Evolutionary conservation across 2,888 invertebrate species (phyloP), one percentile per base, ranked within the genome.

Genomic region (Lithophane ornitopus): DNA sequence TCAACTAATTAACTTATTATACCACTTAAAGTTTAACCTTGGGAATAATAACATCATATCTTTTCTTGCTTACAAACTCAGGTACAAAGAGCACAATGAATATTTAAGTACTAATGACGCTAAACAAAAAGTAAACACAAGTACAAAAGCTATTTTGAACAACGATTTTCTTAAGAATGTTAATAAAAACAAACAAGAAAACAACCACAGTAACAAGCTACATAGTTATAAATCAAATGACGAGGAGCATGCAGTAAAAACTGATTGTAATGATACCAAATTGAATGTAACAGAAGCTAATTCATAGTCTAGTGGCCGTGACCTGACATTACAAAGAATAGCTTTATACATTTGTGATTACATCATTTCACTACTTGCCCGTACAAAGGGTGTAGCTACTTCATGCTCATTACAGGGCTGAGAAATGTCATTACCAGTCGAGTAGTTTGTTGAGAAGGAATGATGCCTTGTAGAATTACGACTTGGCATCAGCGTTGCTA

Each of bases 241-340:
- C 78, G 82, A 84, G 65, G 73, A 72, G 74, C 78, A 76, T 78
- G 73, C 65, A 74, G 78, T 86, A 89, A 87, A 88, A 87, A 87
- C 74, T 81, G 83, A 87, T 82, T 84, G 78, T 89, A 90, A 90
- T 87, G 89, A 90, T 85, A 79, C 82, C 85, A 88, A 90, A 91
- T 90, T 89, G 90, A 90, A 89, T 87, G 80, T 86, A 85, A 85
- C 84, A 88, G 89, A 84, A 84, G 85, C 84, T 86, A 84, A 88
- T 87, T 82, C 78, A 80, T 82, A 82, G 76, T 84, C 76, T 76
- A 84, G 84, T 82, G 88, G 73, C 91, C 88, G 68, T 89, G 90
- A 87, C 88, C 88, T 70, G 70, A 80, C 77, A 79, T 87, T 75
- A 80, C 78, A 85, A 79, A 78, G 72, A 83, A 76, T 46, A 75